These are phyloP conservation scores for Pyrgus malvae DNA, from an alignment of 2,888 invertebrate genomes.

Conservation along the genomic window DNA sequence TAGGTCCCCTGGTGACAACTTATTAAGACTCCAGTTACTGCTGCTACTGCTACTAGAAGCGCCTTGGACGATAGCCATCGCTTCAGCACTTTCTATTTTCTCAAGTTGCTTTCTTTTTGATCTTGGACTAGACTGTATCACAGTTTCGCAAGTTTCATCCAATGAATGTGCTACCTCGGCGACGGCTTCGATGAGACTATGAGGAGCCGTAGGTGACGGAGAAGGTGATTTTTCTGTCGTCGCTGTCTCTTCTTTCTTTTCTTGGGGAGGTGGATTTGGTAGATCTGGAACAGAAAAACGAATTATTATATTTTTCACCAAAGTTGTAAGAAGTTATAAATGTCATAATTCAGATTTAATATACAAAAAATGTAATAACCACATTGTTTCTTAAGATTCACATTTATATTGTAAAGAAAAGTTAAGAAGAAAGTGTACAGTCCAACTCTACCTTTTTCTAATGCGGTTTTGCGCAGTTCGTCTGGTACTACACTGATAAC, in stretches of 20 bases:
- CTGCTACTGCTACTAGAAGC: slow-evolving; percentile 77
- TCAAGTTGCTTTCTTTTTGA: slow-evolving; percentile 76
- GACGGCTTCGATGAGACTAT: slow-evolving; percentile 83
- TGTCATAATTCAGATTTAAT: too few relatives aligned
- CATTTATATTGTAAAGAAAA: too few relatives aligned
- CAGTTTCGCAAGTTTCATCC: slow-evolving; percentile 86
- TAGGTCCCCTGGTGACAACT: slow-evolving; percentile 75
- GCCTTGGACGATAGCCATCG: slow-evolving; percentile 72
- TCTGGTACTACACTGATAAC: slow-evolving; percentile 90
- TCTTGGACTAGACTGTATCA: slow-evolving; percentile 83
- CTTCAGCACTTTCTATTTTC: slow-evolving; percentile 72
- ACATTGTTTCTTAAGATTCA: too few relatives aligned
- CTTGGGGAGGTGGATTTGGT: slow-evolving; percentile 45
- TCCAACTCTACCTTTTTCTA: slow-evolving; percentile 66
- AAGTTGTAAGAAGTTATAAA: too few relatives aligned
- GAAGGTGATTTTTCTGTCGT: slow-evolving; percentile 46
- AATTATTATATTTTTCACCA: too few relatives aligned
- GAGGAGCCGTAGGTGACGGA: slow-evolving; percentile 57
- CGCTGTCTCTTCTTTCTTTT: slow-evolving; percentile 48
- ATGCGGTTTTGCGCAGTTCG: slow-evolving; percentile 73
- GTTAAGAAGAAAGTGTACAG: background rate
- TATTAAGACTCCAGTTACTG: slow-evolving; percentile 79
- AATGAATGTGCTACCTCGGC: slow-evolving; percentile 85
- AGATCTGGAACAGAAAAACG: slow-evolving; percentile 52
- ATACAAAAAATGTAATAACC: too few relatives aligned